Base-by-base conservation (phyloP, 1,140 invertebrate species). In the Penaeus chinensis region DNA sequence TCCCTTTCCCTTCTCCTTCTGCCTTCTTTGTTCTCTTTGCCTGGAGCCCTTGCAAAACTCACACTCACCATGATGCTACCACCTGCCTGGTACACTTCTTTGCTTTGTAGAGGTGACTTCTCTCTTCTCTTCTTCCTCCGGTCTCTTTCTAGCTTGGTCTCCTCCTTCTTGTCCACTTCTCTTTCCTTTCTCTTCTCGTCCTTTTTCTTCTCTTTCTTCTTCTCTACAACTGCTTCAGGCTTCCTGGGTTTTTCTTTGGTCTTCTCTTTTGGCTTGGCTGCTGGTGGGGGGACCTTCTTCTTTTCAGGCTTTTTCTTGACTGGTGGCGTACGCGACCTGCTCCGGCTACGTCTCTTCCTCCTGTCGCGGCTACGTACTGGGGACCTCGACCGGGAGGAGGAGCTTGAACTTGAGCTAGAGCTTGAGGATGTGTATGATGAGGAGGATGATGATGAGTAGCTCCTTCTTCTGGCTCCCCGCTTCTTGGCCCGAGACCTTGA, bases 51-150 rank as follows among this genome's bases (percentile, higher is more conserved):
- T 96, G 91, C 80, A 87, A 98, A 98, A 92, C 96, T 97, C 11
- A 98, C 96, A 92, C 96, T 97, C 0, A 98, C 96, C 60, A 97
- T 93, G 83, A 98, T 98, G 91, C 97, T 97, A 92, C 97, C 96
- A 8, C 97, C 97, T 42, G 96, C 97, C 0, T 96, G 96, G 91
- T 97, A 97, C 0, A 98, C 96, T 92, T 97, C 96, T 92, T 98
- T 98, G 0, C 91, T 91, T 65, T 91, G 91, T 8, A 91, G 60
- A 27, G 87, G 87, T 65, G 84, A 89, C 42, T 89, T 85, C 47
- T 89, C 87, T 63, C 81, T 85, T 62, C 79, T 90, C 65, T 89
- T 90, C 32, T 87, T 89, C 76, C 74, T 82, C 42, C 79, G 82
- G 24, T 89, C 89, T 66, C 62, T 87, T 63, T 89, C 89, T 24